Evolutionary conservation across 2,113 vertebrate species (phyloP).

Genomic region (Percopsis transmontana): DNA sequence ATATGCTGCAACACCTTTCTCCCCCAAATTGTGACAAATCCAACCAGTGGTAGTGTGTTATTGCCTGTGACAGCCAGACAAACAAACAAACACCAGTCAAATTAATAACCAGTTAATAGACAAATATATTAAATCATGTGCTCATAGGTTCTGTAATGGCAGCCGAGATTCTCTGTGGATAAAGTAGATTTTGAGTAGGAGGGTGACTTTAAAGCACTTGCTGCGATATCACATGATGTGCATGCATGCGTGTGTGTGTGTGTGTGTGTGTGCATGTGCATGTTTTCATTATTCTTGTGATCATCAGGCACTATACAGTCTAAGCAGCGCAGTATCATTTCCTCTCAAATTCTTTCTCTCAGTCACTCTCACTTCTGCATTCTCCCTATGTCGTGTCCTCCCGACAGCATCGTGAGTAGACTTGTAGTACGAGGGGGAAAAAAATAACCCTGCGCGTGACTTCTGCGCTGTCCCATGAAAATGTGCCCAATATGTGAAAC

Average conservation of each 20-base stretch:
- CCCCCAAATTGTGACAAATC: too few relatives aligned
- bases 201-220: conserved; percentile 63
- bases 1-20: too few relatives aligned
- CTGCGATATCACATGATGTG: conserved; percentile 59
- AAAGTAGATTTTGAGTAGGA: conserved; percentile 65
- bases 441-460: not conserved
- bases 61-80: too few relatives aligned
- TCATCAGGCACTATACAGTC: conserved; percentile 49
- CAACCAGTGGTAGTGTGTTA: too few relatives aligned
- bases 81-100: too few relatives aligned
- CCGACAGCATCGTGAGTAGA: conserved; percentile 43
- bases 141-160: conserved; percentile 60
- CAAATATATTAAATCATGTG: conserved; percentile 32
- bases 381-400: conserved; percentile 59
- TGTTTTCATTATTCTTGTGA: conserved; percentile 60
- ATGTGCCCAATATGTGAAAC: conserved; percentile 22
- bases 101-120: too few relatives aligned
- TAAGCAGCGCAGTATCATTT: conserved; percentile 70
- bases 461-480: conserved; percentile 13
- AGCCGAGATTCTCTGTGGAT: conserved; percentile 19
- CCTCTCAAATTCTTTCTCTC: conserved; percentile 67
- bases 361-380: conserved; percentile 73
- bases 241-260: conserved; percentile 24
- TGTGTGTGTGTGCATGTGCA: conserved; percentile 7
- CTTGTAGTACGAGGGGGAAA: conserved; percentile 47